Evolutionary conservation across 2,797 vertebrate species (phyloP).

Genomic region (Mionectes olivaceus): DNA sequence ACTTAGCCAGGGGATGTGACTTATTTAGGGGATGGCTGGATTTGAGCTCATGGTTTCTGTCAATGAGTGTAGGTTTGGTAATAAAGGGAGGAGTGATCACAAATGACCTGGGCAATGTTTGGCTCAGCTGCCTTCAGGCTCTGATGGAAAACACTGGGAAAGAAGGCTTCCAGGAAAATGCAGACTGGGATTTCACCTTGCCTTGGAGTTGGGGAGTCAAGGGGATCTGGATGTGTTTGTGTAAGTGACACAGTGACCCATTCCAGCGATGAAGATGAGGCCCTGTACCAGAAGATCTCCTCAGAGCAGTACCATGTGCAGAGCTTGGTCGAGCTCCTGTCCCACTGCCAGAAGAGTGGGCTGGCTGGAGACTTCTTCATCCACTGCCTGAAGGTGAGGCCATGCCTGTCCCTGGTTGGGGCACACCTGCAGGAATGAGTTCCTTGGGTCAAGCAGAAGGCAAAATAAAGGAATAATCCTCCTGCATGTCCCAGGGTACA

Average conservation of each 20-base stretch:
- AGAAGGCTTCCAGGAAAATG: neutral
- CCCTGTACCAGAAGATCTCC: constrained; percentile 88
- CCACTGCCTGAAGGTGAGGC: constrained; percentile 87
- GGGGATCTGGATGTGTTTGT: neutral
- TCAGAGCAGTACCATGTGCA: constrained; percentile 88
- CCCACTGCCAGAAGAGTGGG: constrained; percentile 83
- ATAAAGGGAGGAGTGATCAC: neutral
- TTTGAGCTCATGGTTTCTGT: neutral
- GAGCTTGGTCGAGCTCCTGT: constrained; percentile 86
- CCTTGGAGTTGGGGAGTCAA: neutral
- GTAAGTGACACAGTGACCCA: neutral
- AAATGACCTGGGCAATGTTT: neutral
- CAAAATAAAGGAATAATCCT: neutral
- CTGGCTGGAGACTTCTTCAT: constrained; percentile 93
- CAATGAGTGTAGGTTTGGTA: constrained; percentile 19
- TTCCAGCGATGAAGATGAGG: constrained; percentile 88
- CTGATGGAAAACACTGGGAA: neutral
- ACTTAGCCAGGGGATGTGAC: neutral
- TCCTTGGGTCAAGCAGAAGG: neutral
- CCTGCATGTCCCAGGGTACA: accelerated
- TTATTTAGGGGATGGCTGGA: neutral
- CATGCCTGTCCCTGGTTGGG: neutral
- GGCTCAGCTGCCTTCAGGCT: neutral
- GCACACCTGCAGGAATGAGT: neutral
- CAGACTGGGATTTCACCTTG: neutral